phyloP scores from a whole-genome alignment of 2,113 vertebrate genomes.

The Mystacornis crossleyi region DNA sequence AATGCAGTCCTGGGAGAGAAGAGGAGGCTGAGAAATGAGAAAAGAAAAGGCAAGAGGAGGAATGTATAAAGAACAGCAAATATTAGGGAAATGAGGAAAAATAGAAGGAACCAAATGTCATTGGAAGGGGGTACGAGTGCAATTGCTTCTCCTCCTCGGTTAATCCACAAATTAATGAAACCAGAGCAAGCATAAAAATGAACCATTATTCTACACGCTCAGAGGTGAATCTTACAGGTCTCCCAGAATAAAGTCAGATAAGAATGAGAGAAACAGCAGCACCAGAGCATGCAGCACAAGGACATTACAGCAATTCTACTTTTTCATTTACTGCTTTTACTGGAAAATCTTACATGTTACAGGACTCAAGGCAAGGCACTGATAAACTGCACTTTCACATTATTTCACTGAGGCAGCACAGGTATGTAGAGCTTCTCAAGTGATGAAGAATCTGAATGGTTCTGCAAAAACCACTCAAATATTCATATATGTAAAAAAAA shows the following conservation, averaged over 20 bases:
- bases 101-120: constrained; percentile 58
- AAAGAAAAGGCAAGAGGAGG: constrained; percentile 50
- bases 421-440: background rate
- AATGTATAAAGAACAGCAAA: constrained; percentile 51
- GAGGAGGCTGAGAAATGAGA: constrained; percentile 49
- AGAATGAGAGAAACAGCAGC: background rate
- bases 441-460: background rate
- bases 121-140: background rate
- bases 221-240: background rate
- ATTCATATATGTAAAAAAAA: background rate
- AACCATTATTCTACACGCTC: background rate
- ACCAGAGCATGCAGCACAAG: background rate
- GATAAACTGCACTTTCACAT: background rate
- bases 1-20: constrained; percentile 11
- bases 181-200: background rate
- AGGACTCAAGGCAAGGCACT: background rate
- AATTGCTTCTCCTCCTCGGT: background rate
- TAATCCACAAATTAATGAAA: constrained; percentile 58
- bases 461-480: background rate
- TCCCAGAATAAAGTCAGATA: background rate
- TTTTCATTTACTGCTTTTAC: background rate
- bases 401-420: background rate
- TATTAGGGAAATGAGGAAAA: constrained; percentile 56
- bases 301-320: background rate
- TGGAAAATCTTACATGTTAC: background rate